Evolutionary conservation across 2,113 vertebrate genomes (phyloP), one percentile per base, ranked within the genome.

Genomic region (Trogon melanurus): DNA sequence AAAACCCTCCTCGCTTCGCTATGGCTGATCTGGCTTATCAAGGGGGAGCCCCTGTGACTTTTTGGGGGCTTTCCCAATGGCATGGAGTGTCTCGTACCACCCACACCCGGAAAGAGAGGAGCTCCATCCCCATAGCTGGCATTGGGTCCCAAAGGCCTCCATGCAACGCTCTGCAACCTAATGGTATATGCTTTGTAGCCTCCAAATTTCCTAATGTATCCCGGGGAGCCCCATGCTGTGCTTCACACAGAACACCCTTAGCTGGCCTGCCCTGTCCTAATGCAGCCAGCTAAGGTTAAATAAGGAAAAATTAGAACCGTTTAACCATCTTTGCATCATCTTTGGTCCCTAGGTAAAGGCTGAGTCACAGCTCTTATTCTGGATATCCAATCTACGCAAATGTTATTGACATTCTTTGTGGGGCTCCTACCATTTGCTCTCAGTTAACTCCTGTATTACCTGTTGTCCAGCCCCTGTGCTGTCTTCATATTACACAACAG

Each of bases 211-310:
- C 36, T 79, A 18, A 11, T 57, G 5, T 13, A 16, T 72, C 21
- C 18, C 0, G 0, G 19, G 27, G 30, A 93, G 11, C 11, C n/a
- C 17, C 16, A 38, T 2, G 1, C 0, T 29, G n/a, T 70, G 12
- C 65, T 79, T 75, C 30, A 47, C 22, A 11, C 15, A 71, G 44
- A 67, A 20, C 61, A 44, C 10, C 21, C 13, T 58, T 70, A 73
- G 47, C 65, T 64, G 60, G 11, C 4, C 4, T 81, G 53, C 19
- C 2, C 13, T 36, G 36, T 29, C 19, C 27, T 71, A 41, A 34
- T 78, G 23, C 56, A 84, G 32, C 29, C 54, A 80, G 16, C 0
- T 0, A 44, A 88, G 54, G n/a, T 82, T 82, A 69, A 79, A n/a
- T 75, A 53, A 90, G 75, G 71, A 65, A 58, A 85, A 69, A 30